Percentiles rank a stretch among this genome's conserved stretches.
Evolutionary conservation across 2,888 invertebrate genomes (phyloP).

Genomic region (Megalurothrips usitatus): DNA sequence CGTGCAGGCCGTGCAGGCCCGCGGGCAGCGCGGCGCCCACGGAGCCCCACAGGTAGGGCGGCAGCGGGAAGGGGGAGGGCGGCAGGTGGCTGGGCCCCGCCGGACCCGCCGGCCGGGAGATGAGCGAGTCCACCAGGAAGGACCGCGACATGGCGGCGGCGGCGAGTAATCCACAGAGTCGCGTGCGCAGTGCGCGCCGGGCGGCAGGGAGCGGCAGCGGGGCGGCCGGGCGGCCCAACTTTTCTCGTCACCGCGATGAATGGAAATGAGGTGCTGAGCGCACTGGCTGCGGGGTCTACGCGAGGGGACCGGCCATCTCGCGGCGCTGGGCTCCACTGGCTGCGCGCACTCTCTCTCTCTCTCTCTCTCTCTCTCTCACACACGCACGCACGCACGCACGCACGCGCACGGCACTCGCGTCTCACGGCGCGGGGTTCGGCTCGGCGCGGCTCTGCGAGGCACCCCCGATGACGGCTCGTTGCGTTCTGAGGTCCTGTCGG

Average conservation of each 20-base stretch:
- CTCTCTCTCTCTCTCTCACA: no score
- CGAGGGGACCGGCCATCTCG: no score
- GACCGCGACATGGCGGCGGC: conserved; percentile 65
- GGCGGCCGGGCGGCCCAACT: no score
- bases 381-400: not conserved
- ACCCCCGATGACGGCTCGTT: not conserved
- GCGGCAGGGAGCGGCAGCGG: not conserved
- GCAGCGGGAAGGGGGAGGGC: conserved; percentile 49
- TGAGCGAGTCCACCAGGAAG: conserved; percentile 74
- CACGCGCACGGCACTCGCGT: not conserved
- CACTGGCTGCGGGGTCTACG: no score
- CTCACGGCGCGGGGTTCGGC: no score
- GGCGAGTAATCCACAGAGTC: not conserved
- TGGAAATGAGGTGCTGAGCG: no score
- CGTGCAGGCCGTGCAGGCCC: conserved; percentile 41
- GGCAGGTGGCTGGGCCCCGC: conserved; percentile 46
- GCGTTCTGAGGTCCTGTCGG: not conserved
- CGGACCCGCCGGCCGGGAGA: conserved; percentile 47
- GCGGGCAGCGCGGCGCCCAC: not conserved
- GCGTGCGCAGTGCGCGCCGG: not conserved
- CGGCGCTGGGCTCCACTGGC: no score
- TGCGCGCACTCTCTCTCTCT: no score
- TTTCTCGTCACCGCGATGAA: no score
- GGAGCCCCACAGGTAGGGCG: conserved; percentile 44
- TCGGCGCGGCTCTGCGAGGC: not conserved